Conservation (phyloP, 2,888 invertebrate species). For the Cataglyphis livida region DNA sequence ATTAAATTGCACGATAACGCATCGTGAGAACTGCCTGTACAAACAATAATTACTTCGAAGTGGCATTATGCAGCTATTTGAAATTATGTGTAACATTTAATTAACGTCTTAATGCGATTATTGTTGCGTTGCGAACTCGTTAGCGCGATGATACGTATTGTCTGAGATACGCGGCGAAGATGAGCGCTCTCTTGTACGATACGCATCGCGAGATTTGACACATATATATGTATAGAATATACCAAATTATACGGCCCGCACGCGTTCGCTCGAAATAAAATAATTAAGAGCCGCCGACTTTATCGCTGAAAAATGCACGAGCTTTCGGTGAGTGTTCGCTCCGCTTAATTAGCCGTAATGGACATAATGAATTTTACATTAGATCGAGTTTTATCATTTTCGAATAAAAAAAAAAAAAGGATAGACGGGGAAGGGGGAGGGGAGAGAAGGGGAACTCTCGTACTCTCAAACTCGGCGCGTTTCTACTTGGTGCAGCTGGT, state of each 20-base stretch:
- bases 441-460: conserved; percentile 19
- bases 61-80: conserved; percentile 66
- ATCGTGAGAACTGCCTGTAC: conserved; percentile 68
- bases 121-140: conserved; percentile 65
- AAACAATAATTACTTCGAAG: conserved; percentile 72
- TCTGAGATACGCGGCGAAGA: conserved; percentile 56
- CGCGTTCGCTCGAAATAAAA: conserved; percentile 70
- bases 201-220: conserved; percentile 22
- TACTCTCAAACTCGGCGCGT: conserved; percentile 27
- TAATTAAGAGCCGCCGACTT: conserved; percentile 73
- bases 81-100: conserved; percentile 72
- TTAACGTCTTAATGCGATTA: conserved; percentile 67
- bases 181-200: conserved; percentile 2
- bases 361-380: conserved; percentile 72
- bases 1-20: conserved; percentile 69
- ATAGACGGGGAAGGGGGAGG: background rate
- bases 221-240: conserved; percentile 44
- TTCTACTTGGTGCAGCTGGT: background rate
- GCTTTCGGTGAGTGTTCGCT: conserved; percentile 61
- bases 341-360: conserved; percentile 72
- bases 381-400: conserved; percentile 69
- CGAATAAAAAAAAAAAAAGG: conserved; percentile 61
- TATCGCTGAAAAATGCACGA: conserved; percentile 71
- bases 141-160: conserved; percentile 52
- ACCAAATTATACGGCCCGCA: conserved; percentile 24